Conservation (phyloP, 1,140 invertebrate species). For the Metopolophium dirhodum region DNA sequence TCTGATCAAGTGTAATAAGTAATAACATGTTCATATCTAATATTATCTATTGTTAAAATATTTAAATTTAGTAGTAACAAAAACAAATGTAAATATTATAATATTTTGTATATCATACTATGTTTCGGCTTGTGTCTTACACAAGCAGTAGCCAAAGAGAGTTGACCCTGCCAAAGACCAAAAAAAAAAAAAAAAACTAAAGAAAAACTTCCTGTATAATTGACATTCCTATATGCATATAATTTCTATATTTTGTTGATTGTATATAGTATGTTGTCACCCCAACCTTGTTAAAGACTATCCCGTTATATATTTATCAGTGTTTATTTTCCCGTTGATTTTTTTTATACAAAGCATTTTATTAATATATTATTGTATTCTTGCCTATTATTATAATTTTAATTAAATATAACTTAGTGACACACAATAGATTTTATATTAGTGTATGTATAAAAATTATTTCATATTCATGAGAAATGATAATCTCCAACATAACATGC, state of each 20-base stretch:
- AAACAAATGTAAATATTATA: slow-evolving; percentile 37
- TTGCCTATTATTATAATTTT: slow-evolving; percentile 25
- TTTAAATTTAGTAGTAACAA: slow-evolving; percentile 23
- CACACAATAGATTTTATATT: slow-evolving; percentile 18
- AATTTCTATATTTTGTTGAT: slow-evolving; percentile 35
- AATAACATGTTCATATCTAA: slow-evolving; percentile 29
- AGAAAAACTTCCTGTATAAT: not conserved
- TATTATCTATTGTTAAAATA: slow-evolving; percentile 42
- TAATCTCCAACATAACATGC: not conserved
- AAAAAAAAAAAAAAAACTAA: not conserved
- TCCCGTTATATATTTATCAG: slow-evolving; percentile 50
- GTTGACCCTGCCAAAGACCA: slow-evolving; percentile 42
- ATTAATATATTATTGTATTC: slow-evolving; percentile 43
- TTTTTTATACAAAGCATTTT: slow-evolving; percentile 36
- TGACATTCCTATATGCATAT: slow-evolving; percentile 36
- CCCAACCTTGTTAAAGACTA: slow-evolving; percentile 33
- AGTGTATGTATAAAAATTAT: not conserved
- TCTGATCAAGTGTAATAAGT: slow-evolving; percentile 8
- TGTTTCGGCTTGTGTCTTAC: not conserved
- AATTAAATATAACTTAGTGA: not conserved
- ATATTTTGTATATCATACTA: slow-evolving; percentile 30
- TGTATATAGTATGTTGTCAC: slow-evolving; percentile 19
- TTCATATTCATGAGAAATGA: not conserved
- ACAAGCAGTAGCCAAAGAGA: slow-evolving; percentile 13
- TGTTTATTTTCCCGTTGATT: slow-evolving; percentile 47